A percentile compares a stretch with the other conserved stretches of the same genome.
Evolutionary conservation across 2,113 vertebrate species (phyloP).

Genomic region (Perccottus glenii): DNA sequence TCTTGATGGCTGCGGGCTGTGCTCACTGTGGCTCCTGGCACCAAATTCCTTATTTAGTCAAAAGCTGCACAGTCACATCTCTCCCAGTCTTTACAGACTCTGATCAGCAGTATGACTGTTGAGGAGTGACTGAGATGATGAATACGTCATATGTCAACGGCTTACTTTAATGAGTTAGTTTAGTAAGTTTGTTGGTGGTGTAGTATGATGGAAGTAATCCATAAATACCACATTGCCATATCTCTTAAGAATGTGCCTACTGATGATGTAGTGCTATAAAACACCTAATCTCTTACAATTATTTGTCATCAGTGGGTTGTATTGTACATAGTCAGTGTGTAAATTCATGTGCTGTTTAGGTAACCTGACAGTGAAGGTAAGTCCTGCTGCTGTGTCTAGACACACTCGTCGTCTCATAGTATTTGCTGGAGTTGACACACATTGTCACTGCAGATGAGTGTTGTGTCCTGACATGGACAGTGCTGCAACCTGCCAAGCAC

Average conservation of each 20-base stretch:
- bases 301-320: background rate
- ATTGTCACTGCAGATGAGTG: background rate
- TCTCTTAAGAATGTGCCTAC: background rate
- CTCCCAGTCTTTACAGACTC: constrained; percentile 11
- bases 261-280: background rate
- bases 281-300: background rate
- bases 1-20: constrained; percentile 62
- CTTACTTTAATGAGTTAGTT: too few relatives aligned
- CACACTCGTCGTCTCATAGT: constrained; percentile 8
- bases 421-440: background rate
- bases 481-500: constrained; percentile 7
- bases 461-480: constrained; percentile 1
- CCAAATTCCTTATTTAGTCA: constrained; percentile 76
- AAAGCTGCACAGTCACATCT: constrained; percentile 54
- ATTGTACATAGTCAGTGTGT: constrained; percentile 8
- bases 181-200: background rate
- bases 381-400: constrained; percentile 37
- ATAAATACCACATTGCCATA: background rate
- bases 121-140: background rate
- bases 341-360: constrained; percentile 10
- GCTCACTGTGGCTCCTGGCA: constrained; percentile 59
- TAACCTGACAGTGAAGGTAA: constrained; percentile 11
- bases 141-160: background rate
- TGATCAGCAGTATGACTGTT: constrained; percentile 19
- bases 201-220: background rate